Conservation (phyloP, 64 coral and sea anemone genomes). For the Stylophora pistillata region DNA sequence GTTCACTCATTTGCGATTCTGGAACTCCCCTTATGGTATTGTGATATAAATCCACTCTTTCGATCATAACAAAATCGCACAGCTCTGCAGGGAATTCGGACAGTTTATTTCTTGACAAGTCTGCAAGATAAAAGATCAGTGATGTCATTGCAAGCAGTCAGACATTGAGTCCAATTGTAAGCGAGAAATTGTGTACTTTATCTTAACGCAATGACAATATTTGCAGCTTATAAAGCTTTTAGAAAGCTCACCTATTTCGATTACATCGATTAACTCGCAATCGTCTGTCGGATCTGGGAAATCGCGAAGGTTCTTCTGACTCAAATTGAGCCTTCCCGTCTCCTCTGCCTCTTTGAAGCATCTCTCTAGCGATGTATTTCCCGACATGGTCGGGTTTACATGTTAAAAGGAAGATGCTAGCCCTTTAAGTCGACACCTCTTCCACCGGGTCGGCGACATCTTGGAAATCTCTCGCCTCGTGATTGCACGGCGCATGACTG, state of each 20-base stretch:
- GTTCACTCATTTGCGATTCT: constrained; percentile 48
- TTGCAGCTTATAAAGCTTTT: constrained; percentile 1
- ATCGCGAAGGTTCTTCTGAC: constrained; percentile 86
- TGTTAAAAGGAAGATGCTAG: constrained; percentile 64
- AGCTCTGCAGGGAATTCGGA: constrained; percentile 87
- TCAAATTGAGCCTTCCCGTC: constrained; percentile 81
- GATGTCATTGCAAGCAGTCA: constrained; percentile 8
- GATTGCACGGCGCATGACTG: constrained; percentile 54
- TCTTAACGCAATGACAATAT: not conserved
- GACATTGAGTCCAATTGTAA: not conserved
- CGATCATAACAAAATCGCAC: constrained; percentile 97
- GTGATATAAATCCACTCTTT: constrained; percentile 89
- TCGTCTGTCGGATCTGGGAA: constrained; percentile 91
- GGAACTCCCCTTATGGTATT: constrained; percentile 83
- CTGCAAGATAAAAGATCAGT: constrained; percentile 45
- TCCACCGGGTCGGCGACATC: constrained; percentile 52
- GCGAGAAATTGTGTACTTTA: not conserved
- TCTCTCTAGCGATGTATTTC: constrained; percentile 79
- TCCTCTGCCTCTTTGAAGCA: constrained; percentile 98
- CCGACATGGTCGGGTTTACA: constrained; percentile 91
- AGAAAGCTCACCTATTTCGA: constrained; percentile 87
- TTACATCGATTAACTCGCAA: constrained; percentile 98
- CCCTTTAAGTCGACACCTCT: constrained; percentile 43
- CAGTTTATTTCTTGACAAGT: constrained; percentile 93
- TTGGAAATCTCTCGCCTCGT: constrained; percentile 37